Percentiles rank a stretch among this genome's conserved stretches.
Evolutionary conservation across 2,888 invertebrate genomes (phyloP).

Genomic region (Drosophila nigricruria): DNA sequence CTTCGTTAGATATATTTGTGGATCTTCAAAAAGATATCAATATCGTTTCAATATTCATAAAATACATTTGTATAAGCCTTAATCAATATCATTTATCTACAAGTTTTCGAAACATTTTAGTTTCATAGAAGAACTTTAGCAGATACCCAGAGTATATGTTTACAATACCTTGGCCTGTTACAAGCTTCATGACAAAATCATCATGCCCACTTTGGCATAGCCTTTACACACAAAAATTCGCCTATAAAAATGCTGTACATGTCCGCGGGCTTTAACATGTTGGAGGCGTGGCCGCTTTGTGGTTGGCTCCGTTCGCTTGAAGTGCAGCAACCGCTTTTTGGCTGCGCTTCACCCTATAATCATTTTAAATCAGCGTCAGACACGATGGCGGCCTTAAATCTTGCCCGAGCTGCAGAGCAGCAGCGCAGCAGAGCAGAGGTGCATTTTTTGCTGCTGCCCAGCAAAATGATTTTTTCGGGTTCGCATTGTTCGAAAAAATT

Average conservation of each 20-base stretch:
- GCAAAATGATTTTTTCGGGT: conserved; percentile 30
- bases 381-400: conserved; percentile 42
- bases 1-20: background rate
- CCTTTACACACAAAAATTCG: background rate
- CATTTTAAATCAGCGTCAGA: conserved; percentile 66
- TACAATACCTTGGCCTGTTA: too few relatives aligned
- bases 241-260: conserved; percentile 24
- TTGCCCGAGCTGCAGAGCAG: conserved; percentile 6
- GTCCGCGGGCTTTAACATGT: conserved; percentile 25
- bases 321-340: conserved; percentile 40
- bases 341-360: conserved; percentile 41
- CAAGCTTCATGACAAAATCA: background rate
- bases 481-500: conserved; percentile 52
- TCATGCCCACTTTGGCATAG: background rate
- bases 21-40: too few relatives aligned
- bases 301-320: conserved; percentile 37
- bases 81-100: background rate
- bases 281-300: conserved; percentile 39
- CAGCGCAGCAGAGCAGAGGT: too few relatives aligned
- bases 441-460: conserved; percentile 17
- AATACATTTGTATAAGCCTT: background rate
- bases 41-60: background rate
- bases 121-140: background rate
- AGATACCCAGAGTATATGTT: background rate
- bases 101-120: background rate